These are phyloP conservation scores for Pseudocheirus occidentalis DNA, from an alignment of 2,797 vertebrate genomes.

Conservation along the genomic window DNA sequence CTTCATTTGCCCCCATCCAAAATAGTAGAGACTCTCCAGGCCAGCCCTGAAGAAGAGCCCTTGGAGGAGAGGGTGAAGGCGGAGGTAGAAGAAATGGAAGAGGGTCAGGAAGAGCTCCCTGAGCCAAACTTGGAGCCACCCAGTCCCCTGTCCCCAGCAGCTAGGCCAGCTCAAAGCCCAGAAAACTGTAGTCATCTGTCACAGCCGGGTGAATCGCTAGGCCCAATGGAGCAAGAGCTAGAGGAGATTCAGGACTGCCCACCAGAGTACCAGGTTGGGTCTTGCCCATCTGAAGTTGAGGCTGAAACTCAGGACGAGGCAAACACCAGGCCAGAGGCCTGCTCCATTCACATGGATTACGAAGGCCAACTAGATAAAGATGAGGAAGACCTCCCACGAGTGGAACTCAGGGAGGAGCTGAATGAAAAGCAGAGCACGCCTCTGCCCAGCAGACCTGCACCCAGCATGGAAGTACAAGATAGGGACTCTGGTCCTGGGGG, in stretches of 20 bases:
- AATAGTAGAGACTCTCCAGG: conserved; percentile 83
- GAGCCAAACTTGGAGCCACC: conserved; percentile 81
- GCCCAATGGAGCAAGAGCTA: conserved; percentile 77
- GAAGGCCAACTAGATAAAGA: conserved; percentile 47
- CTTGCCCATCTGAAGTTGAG: conserved; percentile 75
- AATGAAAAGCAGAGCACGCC: conserved; percentile 63
- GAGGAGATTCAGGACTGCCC: conserved; percentile 83
- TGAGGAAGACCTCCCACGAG: conserved; percentile 12
- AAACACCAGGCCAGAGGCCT: conserved; percentile 72
- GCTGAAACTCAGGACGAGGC: conserved; percentile 81
- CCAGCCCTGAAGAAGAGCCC: conserved; percentile 78
- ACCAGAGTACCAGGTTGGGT: conserved; percentile 81
- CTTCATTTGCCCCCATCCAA: conserved; percentile 87
- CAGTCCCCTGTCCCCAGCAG: conserved; percentile 71
- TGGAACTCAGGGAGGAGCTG: conserved; percentile 76
- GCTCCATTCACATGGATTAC: conserved; percentile 75
- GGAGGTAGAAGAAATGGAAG: conserved; percentile 88
- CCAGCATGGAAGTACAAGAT: conserved; percentile 72
- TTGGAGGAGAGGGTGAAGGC: conserved; percentile 86
- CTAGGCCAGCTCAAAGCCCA: conserved; percentile 66
- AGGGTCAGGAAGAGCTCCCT: conserved; percentile 77
- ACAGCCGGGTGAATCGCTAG: conserved; percentile 78
- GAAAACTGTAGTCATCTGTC: conserved; percentile 74
- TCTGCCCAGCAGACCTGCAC: conserved; percentile 47
- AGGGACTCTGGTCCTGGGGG: conserved; percentile 35